Conservation (phyloP, 2,888 invertebrate species). For the Doris montereyensis region DNA sequence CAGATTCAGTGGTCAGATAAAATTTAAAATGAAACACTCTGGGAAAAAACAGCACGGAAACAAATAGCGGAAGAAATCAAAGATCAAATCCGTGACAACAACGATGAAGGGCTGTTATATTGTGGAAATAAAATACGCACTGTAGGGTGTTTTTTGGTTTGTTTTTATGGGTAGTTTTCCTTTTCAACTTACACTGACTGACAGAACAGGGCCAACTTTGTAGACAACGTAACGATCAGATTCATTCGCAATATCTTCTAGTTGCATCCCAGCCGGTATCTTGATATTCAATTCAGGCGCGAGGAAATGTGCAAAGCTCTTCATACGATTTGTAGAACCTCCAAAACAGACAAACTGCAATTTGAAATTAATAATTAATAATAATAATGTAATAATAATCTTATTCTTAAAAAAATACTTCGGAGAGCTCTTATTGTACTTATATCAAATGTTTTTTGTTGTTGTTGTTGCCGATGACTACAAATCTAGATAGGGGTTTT, state of each 20-base stretch:
- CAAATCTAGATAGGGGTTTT: too few relatives aligned
- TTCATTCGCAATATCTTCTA: constrained; percentile 89
- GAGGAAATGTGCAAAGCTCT: constrained; percentile 91
- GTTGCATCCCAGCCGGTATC: constrained; percentile 54
- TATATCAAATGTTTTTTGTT: too few relatives aligned
- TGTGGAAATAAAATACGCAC: too few relatives aligned
- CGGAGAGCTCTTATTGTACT: not conserved
- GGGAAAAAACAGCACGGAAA: too few relatives aligned
- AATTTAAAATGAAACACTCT: too few relatives aligned
- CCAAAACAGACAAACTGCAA: constrained; percentile 96
- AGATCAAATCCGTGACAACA: not conserved
- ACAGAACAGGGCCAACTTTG: constrained; percentile 92
- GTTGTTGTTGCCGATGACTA: not conserved
- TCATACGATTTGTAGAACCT: constrained; percentile 94
- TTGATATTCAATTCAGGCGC: constrained; percentile 84
- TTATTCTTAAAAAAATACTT: not conserved
- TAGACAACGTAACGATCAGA: constrained; percentile 93
- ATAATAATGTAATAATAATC: not conserved
- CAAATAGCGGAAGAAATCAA: not conserved
- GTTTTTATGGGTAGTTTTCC: too few relatives aligned
- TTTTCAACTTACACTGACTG: constrained; percentile 80
- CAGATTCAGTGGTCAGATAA: too few relatives aligned
- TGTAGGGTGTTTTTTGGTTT: too few relatives aligned
- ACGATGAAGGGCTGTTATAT: too few relatives aligned
- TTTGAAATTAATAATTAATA: not conserved